Evolutionary conservation across 2,113 vertebrate genomes (phyloP).

Genomic region (Eolophus roseicapilla): DNA sequence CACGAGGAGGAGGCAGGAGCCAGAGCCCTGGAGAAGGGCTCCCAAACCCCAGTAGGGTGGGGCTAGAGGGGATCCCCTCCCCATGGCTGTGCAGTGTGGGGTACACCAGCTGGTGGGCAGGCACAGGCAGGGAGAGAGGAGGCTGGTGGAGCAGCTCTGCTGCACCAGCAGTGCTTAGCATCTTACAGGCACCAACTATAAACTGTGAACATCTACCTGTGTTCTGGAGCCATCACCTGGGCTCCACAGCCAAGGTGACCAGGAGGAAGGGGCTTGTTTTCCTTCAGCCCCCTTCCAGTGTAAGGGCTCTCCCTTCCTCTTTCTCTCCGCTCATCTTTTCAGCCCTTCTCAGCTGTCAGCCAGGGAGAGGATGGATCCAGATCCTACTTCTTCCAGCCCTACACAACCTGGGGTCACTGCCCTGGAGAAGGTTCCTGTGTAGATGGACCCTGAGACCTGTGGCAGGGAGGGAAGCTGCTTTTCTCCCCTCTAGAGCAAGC

Average conservation of each 20-base stretch:
- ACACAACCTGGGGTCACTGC: neutral
- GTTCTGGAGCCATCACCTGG: neutral
- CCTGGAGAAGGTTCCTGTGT: neutral
- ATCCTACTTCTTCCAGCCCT: too few species aligned
- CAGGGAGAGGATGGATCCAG: neutral
- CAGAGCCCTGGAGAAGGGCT: neutral
- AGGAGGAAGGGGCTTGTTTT: neutral
- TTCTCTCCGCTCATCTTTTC: fast-evolving
- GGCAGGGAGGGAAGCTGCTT: neutral
- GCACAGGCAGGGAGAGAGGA: neutral
- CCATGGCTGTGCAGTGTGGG: neutral
- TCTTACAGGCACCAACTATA: neutral
- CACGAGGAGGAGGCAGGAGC: neutral
- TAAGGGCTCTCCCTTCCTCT: neutral
- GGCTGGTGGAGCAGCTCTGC: neutral
- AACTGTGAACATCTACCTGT: neutral
- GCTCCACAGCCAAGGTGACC: neutral
- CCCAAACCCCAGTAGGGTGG: neutral
- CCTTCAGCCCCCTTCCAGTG: neutral
- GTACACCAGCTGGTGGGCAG: neutral
- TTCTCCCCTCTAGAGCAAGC: neutral
- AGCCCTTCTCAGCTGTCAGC: neutral
- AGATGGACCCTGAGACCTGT: neutral
- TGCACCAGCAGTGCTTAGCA: neutral
- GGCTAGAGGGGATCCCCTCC: neutral